These are phyloP conservation scores for Acanthis flammea DNA, from an alignment of 2,797 vertebrate species.

Conservation along the genomic window DNA sequence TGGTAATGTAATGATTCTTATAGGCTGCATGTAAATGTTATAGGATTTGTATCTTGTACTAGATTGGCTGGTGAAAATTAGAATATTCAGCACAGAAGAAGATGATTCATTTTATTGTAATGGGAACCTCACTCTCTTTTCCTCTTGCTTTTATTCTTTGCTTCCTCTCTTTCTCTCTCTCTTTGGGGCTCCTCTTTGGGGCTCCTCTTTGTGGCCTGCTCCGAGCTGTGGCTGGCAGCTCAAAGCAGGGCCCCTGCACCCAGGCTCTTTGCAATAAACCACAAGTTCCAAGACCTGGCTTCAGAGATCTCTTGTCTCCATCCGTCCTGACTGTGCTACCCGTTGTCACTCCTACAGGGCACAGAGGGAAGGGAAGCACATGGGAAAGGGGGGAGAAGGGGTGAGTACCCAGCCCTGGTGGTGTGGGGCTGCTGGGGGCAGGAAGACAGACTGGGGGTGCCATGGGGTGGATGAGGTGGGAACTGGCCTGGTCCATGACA, in stretches of 20 bases:
- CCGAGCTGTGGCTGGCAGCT: too few relatives aligned
- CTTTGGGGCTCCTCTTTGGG: too few relatives aligned
- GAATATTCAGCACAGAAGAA: too few relatives aligned
- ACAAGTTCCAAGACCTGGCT: neutral
- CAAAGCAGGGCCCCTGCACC: neutral
- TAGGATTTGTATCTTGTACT: too few relatives aligned
- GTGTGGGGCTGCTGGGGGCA: neutral
- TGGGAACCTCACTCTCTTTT: too few relatives aligned
- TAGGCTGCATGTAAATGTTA: too few relatives aligned
- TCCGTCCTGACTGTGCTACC: neutral
- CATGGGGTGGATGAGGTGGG: neutral
- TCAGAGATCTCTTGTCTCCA: neutral
- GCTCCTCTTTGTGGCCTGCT: too few relatives aligned
- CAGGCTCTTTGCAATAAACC: neutral
- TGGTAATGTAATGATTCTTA: too few relatives aligned
- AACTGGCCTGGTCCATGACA: neutral
- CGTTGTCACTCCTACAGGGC: neutral
- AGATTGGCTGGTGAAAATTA: too few relatives aligned
- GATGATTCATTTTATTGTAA: too few relatives aligned
- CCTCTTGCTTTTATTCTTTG: too few relatives aligned
- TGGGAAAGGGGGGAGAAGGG: rapidly evolving
- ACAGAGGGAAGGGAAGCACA: neutral
- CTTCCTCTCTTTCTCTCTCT: too few relatives aligned
- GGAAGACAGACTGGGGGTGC: neutral
- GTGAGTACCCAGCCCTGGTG: neutral